Evolutionary conservation across 64 coral and sea anemone genomes (phyloP).

Genomic region (Montipora capricornis): DNA sequence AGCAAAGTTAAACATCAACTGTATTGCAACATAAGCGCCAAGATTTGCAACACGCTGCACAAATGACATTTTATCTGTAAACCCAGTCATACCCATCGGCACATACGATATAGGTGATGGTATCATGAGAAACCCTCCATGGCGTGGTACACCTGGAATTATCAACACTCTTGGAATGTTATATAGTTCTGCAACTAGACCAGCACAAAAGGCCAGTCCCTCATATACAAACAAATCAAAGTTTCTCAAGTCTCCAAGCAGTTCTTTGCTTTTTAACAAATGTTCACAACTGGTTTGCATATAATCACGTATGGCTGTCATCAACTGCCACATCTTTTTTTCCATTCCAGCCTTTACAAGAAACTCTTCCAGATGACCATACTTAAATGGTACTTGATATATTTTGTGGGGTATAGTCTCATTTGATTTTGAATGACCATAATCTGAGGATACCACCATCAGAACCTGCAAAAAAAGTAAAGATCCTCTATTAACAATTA

Average conservation of each 20-base stretch:
- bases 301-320: too few relatives aligned
- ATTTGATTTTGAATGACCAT: too few relatives aligned
- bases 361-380: too few relatives aligned
- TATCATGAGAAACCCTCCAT: not conserved
- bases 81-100: not conserved
- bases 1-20: not conserved
- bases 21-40: not conserved
- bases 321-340: too few relatives aligned
- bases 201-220: not conserved
- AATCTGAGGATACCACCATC: too few relatives aligned
- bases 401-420: too few relatives aligned
- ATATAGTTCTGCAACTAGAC: constrained; percentile 21
- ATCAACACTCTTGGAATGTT: constrained; percentile 41
- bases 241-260: constrained; percentile 2
- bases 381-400: too few relatives aligned
- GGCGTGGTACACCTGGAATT: not conserved
- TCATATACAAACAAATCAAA: constrained; percentile 70
- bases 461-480: too few relatives aligned
- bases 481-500: too few relatives aligned
- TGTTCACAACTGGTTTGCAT: not conserved
- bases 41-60: constrained; percentile 59
- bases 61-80: constrained; percentile 67
- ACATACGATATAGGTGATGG: constrained; percentile 52
- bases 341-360: too few relatives aligned
- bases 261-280: constrained; percentile 27